Conservation (phyloP, 2,113 vertebrate species). For the Merops nubicus region DNA sequence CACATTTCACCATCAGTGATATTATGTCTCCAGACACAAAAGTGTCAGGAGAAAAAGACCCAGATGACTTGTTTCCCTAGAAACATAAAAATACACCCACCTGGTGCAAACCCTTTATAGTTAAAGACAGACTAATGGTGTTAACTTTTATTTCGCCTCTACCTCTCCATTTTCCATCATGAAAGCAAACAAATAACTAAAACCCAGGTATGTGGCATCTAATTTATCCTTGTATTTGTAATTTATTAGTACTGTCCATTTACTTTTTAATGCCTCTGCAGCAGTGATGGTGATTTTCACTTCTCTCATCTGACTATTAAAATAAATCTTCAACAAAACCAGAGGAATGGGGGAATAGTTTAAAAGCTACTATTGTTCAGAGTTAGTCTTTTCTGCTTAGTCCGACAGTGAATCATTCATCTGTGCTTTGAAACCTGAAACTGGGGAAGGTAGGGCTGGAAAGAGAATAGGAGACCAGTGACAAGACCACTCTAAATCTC, state of each 20-base stretch:
- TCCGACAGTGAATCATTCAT: neutral
- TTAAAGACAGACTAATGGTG: constrained; percentile 13
- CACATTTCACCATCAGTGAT: neutral
- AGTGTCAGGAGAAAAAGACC: neutral
- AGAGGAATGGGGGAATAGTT: neutral
- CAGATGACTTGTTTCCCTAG: constrained; percentile 11
- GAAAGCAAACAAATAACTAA: constrained; percentile 14
- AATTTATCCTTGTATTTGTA: constrained; percentile 59
- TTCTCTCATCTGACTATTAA: constrained; percentile 32
- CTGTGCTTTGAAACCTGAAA: constrained; percentile 5
- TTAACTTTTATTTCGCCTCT: neutral
- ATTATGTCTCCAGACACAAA: too few relatives aligned
- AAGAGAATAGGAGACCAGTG: neutral
- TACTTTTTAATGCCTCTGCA: constrained; percentile 38
- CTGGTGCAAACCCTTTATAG: constrained; percentile 23
- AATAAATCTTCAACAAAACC: constrained; percentile 55
- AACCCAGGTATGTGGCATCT: neutral
- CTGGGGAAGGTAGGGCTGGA: neutral
- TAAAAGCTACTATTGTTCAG: neutral
- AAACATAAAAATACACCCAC: constrained; percentile 20
- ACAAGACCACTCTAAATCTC: constrained; percentile 38
- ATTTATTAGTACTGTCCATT: constrained; percentile 53
- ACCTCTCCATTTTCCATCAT: neutral
- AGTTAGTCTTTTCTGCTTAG: constrained; percentile 31
- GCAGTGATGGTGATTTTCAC: neutral